Evolutionary conservation across 2,113 vertebrate species (phyloP).

Genomic region (Cebidichthys violaceus): DNA sequence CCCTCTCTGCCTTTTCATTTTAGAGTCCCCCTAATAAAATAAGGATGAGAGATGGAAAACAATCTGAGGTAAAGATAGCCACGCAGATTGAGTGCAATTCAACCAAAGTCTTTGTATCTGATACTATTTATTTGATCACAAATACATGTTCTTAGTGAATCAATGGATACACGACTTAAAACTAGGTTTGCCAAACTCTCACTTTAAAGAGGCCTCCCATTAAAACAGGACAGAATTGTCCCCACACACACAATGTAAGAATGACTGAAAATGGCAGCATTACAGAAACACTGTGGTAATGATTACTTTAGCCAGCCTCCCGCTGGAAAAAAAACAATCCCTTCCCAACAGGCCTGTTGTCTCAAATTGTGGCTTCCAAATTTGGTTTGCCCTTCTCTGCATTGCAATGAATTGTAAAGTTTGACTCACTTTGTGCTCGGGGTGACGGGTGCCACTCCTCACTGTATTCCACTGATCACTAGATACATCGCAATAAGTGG

Average conservation of each 20-base stretch:
- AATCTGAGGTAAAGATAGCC: background rate
- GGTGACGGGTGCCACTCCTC: background rate
- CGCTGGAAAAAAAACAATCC: background rate
- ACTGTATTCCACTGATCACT: background rate
- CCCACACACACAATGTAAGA: background rate
- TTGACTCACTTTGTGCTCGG: background rate
- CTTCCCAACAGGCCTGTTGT: constrained; percentile 13
- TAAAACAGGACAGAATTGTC: background rate
- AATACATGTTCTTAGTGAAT: background rate
- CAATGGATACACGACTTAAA: background rate
- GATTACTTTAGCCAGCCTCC: background rate
- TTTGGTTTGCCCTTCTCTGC: background rate
- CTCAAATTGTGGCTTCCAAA: background rate
- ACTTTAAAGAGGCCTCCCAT: background rate
- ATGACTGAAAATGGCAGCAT: background rate
- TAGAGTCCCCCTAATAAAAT: constrained; percentile 41
- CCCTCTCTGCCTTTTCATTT: constrained; percentile 43
- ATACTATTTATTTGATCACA: background rate
- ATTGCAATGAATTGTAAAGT: background rate
- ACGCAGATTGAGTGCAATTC: constrained; percentile 1
- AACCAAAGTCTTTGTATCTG: background rate
- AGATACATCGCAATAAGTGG: background rate
- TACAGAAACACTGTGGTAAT: constrained; percentile 1
- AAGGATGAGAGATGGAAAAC: constrained; percentile 30
- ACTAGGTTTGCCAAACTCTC: too few relatives aligned